A percentile compares a stretch with the other conserved stretches of the same genome.
Conservation (phyloP, 92 coral and sea anemone species). For the Zoanthus gigantus region DNA sequence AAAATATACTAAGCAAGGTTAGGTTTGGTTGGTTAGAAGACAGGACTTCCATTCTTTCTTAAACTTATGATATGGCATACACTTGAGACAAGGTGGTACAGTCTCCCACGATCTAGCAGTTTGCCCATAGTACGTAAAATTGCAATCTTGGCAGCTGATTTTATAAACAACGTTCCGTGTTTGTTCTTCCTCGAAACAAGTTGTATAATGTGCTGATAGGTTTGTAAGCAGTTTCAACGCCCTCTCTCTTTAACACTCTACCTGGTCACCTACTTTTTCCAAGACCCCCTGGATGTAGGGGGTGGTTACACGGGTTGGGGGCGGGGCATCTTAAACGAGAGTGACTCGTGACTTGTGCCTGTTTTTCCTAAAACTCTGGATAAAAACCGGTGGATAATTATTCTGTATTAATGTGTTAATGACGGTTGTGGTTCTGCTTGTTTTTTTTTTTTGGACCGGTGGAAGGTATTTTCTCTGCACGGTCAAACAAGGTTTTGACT, state of each 20-base stretch:
- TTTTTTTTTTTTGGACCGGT: neutral
- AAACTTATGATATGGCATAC: no score
- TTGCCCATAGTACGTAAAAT: no score
- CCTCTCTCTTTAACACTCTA: slow-evolving; percentile 22
- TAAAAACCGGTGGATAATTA: no score
- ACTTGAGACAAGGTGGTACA: no score
- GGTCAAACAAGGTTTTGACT: slow-evolving; percentile 27
- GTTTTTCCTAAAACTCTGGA: neutral
- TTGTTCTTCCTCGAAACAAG: no score
- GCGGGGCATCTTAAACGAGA: neutral
- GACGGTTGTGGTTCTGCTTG: slow-evolving; percentile 10
- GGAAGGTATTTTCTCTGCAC: slow-evolving; percentile 3
- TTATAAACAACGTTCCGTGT: no score
- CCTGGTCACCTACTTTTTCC: neutral
- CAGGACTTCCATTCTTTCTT: no score
- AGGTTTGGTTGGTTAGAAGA: no score
- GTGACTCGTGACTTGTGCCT: neutral
- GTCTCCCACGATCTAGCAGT: no score
- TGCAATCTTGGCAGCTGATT: no score
- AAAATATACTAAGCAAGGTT: no score
- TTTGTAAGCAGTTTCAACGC: neutral
- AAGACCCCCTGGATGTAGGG: neutral
- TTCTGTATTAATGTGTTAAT: neutral
- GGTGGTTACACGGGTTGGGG: neutral
- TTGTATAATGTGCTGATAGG: neutral